Evolutionary conservation across 2,797 vertebrate genomes (phyloP).

Genomic region (Distichodus sexfasciatus): DNA sequence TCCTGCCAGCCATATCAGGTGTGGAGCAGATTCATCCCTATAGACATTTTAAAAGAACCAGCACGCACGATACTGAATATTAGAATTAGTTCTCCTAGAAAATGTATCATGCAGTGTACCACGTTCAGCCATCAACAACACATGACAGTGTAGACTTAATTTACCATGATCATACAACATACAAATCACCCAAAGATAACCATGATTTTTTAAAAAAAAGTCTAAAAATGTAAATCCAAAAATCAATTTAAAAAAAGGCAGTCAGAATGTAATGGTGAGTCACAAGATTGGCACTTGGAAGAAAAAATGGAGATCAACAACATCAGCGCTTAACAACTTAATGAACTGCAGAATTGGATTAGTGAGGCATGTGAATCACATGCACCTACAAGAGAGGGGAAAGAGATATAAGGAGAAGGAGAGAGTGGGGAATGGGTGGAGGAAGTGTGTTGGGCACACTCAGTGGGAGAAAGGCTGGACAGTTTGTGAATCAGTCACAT

Average conservation of each 20-base stretch:
- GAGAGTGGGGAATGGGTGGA: neutral
- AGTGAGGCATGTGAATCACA: slow-evolving; percentile 66
- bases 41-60: neutral
- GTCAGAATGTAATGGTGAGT: neutral
- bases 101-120: no score
- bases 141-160: neutral
- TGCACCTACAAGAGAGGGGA: slow-evolving; percentile 47
- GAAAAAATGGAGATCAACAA: neutral
- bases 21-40: neutral
- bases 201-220: neutral
- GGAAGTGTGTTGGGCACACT: neutral
- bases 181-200: neutral
- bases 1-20: neutral
- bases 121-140: neutral
- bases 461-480: neutral
- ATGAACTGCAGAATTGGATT: slow-evolving; percentile 65
- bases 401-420: neutral
- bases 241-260: neutral
- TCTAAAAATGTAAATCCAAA: neutral
- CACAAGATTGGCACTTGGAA: slow-evolving; percentile 23
- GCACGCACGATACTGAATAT: no score
- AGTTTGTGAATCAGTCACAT: slow-evolving; percentile 6
- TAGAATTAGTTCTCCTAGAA: no score
- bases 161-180: no score
- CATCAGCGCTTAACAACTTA: slow-evolving; percentile 54